Base-by-base conservation (phyloP, 2,113 vertebrate genomes). In the Hiodon alosoides region DNA sequence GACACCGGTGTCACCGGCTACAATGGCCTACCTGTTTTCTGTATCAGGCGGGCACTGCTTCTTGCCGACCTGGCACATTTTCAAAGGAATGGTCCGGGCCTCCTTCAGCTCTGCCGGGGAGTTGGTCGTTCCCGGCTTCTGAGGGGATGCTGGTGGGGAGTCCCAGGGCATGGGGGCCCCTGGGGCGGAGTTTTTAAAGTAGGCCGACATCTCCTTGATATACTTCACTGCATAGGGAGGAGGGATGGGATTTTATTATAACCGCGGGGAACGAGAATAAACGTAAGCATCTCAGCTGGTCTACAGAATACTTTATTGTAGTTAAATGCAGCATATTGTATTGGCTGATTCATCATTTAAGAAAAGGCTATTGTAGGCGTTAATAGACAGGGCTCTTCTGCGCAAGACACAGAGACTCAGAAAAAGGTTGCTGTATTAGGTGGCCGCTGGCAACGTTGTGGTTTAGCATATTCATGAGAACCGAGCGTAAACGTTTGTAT, bases 151-250 rank as follows among this genome's bases (percentile, higher is more conserved):
- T 1, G 92, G 80, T 7, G 93, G 92, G 2, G 94, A 92, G 76
- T 98, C 97, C 93, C 96, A 95, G 69, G 90, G 92, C 52, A 91
- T 89, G 0, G 89, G 85, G 0, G 91, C 91, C 7, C 94, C 92
- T 0, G 91, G 54, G 0, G 91, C 91, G 6, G 90, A 87, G 78
- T 93, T 95, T 90, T 98, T 98, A 91, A 99, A 98, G 88, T 96
- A 96, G 1, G 95, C 94, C 0, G 96, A 98, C 88, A 98, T 96
- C 86, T 99, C 97, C 89, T 98, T 98, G 90, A 98, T 96, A 87
- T 98, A 99, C 79, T 98, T 99, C 79, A 99, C 97, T 99, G 87
- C 7, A 83, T 31, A 31, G 31, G 31, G 31, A 31, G 31, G 31
- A 31, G 31, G 31, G 31, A 31, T 31, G 31, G 31, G 31, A 31